A percentile compares a stretch with the other conserved stretches of the same genome.
These are phyloP conservation scores for Serilophus lunatus DNA, from an alignment of 2,113 vertebrate species.

Conservation along the genomic window DNA sequence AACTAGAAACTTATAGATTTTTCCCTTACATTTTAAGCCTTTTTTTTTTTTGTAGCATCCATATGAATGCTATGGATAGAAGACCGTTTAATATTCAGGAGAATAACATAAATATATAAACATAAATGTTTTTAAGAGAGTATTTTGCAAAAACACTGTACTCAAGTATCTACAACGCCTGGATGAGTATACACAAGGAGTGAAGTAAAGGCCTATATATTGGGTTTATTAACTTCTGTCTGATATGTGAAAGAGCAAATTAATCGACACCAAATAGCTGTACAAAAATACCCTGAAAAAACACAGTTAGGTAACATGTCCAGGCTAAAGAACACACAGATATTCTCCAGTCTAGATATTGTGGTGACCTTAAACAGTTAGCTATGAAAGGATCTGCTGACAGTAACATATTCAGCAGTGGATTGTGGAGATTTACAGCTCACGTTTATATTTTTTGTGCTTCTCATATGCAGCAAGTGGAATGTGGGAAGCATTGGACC, in stretches of 20 bases:
- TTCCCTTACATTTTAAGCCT: neutral
- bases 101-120: neutral
- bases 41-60: neutral
- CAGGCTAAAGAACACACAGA: neutral
- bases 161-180: neutral
- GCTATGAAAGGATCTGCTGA: neutral
- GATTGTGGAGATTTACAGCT: neutral
- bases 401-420: neutral
- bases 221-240: neutral
- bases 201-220: neutral
- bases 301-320: neutral
- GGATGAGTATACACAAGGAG: neutral
- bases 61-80: neutral
- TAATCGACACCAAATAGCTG: neutral
- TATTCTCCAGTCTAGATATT: neutral
- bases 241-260: neutral
- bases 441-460: neutral
- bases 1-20: neutral
- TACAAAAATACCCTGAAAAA: neutral
- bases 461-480: neutral
- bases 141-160: neutral
- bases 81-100: neutral
- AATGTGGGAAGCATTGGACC: neutral
- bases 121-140: neutral
- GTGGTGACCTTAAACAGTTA: neutral